phyloP scores from a whole-genome alignment of 2,113 vertebrate species.

The Camelus dromedarius region DNA sequence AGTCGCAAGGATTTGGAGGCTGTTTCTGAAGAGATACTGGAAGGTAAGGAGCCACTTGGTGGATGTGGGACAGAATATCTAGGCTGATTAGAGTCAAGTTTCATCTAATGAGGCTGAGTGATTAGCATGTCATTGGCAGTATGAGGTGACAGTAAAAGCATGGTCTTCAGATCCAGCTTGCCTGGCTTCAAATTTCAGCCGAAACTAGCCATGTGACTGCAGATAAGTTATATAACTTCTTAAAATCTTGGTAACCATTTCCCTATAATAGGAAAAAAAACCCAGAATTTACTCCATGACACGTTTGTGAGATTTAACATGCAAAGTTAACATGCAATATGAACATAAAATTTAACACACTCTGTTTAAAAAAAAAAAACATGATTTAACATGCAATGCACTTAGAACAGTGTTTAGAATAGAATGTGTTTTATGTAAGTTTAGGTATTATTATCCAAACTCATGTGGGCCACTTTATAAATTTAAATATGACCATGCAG shows the following conservation, averaged over 20 bases:
- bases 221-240: not conserved
- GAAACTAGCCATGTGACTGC: not conserved
- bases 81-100: not conserved
- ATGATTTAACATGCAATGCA: not conserved
- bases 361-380: not conserved
- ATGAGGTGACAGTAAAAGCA: not conserved
- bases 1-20: not conserved
- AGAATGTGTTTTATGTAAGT: not conserved
- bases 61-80: not conserved
- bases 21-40: not conserved
- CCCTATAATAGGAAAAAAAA: not conserved
- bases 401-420: not conserved
- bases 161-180: not conserved
- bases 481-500: not conserved
- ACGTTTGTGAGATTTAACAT: not conserved
- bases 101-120: not conserved
- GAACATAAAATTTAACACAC: not conserved
- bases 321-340: not conserved
- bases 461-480: not conserved
- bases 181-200: not conserved
- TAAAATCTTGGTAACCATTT: not conserved
- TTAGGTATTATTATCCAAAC: not conserved
- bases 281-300: rapidly evolving
- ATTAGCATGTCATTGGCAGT: not conserved
- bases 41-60: not conserved